Evolutionary conservation across 2,888 invertebrate species (phyloP).

Genomic region (Linnaemya tessellans): DNA sequence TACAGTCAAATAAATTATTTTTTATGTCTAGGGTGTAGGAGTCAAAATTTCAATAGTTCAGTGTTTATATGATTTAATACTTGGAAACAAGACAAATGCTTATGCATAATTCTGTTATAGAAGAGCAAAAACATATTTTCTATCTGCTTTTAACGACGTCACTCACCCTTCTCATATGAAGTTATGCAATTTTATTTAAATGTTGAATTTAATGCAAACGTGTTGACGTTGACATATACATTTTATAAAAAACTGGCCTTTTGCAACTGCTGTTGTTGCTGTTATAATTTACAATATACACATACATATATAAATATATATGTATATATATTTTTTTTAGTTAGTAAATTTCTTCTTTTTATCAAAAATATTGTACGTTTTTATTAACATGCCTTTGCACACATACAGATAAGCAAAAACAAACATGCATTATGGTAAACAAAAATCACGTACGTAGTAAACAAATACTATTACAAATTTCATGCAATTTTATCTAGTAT

Average conservation of each 20-base stretch:
- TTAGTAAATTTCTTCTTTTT: background rate
- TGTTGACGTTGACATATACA: conserved; percentile 64
- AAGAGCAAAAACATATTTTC: background rate
- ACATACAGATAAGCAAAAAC: conserved; percentile 35
- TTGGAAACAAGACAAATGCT: conserved; percentile 46
- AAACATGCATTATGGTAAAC: conserved; percentile 21
- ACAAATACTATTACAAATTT: background rate
- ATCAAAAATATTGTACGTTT: conserved; percentile 45
- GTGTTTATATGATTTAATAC: conserved; percentile 39
- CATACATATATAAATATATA: no score
- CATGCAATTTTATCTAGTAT: background rate
- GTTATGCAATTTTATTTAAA: conserved; percentile 21
- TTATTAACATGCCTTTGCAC: conserved; percentile 52
- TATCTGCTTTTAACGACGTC: background rate
- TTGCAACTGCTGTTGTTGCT: background rate
- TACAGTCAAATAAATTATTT: background rate
- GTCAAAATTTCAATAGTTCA: background rate
- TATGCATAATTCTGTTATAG: conserved; percentile 14
- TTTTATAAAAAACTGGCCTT: conserved; percentile 14
- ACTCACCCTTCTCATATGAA: background rate
- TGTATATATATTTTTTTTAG: background rate
- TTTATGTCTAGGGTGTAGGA: background rate
- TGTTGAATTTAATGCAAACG: conserved; percentile 43
- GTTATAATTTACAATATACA: conserved; percentile 34
- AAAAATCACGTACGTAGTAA: conserved; percentile 12